Evolutionary conservation across 1,140 invertebrate species (phyloP).

Genomic region (Adoxophyes honmai): DNA sequence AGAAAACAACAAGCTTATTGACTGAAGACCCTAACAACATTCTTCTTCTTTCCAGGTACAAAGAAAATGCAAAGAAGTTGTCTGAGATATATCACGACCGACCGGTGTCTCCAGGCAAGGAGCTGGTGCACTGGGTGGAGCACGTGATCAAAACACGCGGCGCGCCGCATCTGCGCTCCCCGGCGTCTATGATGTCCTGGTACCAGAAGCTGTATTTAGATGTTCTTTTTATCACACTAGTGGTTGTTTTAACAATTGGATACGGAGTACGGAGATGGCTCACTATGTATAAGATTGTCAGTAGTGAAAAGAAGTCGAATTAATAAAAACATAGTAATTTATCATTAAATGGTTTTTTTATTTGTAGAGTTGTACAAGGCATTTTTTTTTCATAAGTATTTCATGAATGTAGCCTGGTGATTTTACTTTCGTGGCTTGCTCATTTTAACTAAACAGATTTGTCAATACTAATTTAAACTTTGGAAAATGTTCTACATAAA

Average conservation of each 20-base stretch:
- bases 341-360: background rate
- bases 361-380: too few relatives aligned
- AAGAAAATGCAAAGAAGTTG: slow-evolving; percentile 1
- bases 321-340: background rate
- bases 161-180: slow-evolving; percentile 62
- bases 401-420: too few relatives aligned
- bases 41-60: slow-evolving; percentile 16
- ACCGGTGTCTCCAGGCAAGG: slow-evolving; percentile 2
- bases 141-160: slow-evolving; percentile 31
- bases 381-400: too few relatives aligned
- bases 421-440: too few relatives aligned
- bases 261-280: background rate
- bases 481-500: too few relatives aligned
- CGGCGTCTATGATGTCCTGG: slow-evolving; percentile 59
- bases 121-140: slow-evolving; percentile 15
- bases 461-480: too few relatives aligned
- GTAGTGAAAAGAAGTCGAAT: background rate
- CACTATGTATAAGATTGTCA: background rate
- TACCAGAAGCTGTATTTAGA: slow-evolving; percentile 44
- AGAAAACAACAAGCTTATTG: too few relatives aligned
- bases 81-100: slow-evolving; percentile 16
- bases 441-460: too few relatives aligned
- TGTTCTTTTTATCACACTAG: background rate
- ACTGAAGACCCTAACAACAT: too few relatives aligned
- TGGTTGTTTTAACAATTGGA: background rate